A percentile compares a stretch with the other conserved stretches of the same genome.
Conservation (phyloP, 2,113 vertebrate genomes). For the Xenopus borealis region DNA sequence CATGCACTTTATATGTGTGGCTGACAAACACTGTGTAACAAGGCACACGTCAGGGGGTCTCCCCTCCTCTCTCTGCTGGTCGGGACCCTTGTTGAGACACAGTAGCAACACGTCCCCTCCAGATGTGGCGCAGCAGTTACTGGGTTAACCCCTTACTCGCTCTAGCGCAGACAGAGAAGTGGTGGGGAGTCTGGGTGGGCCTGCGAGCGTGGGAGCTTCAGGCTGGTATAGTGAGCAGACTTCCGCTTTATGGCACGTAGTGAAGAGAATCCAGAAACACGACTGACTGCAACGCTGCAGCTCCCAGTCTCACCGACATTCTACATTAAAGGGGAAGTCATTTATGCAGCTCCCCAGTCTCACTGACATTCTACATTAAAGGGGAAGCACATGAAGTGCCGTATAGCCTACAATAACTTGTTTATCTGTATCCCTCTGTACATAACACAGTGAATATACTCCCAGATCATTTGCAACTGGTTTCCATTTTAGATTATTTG, state of each 20-base stretch:
- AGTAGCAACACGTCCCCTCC: constrained; percentile 32
- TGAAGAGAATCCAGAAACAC: background rate
- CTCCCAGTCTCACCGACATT: too few relatives aligned
- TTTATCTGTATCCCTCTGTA: too few relatives aligned
- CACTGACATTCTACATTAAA: too few relatives aligned
- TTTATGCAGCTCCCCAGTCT: too few relatives aligned
- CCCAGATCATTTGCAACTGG: too few relatives aligned
- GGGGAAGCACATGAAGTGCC: too few relatives aligned
- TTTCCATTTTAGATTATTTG: too few relatives aligned
- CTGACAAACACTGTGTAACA: constrained; percentile 30
- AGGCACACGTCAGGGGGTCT: constrained; percentile 18
- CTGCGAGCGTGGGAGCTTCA: background rate
- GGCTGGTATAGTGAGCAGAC: background rate
- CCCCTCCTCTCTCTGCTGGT: constrained; percentile 24
- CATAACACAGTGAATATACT: too few relatives aligned
- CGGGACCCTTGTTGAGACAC: constrained; percentile 17
- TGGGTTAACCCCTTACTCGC: background rate
- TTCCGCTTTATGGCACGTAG: background rate
- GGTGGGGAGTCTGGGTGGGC: too few relatives aligned
- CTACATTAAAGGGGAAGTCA: too few relatives aligned
- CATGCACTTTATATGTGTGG: constrained; percentile 8
- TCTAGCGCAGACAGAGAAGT: background rate
- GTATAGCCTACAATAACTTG: too few relatives aligned
- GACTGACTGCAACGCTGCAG: too few relatives aligned
- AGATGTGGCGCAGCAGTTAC: constrained; percentile 20